These are phyloP conservation scores for Pectinophora gossypiella DNA, from an alignment of 1,140 invertebrate genomes.

Conservation along the genomic window DNA sequence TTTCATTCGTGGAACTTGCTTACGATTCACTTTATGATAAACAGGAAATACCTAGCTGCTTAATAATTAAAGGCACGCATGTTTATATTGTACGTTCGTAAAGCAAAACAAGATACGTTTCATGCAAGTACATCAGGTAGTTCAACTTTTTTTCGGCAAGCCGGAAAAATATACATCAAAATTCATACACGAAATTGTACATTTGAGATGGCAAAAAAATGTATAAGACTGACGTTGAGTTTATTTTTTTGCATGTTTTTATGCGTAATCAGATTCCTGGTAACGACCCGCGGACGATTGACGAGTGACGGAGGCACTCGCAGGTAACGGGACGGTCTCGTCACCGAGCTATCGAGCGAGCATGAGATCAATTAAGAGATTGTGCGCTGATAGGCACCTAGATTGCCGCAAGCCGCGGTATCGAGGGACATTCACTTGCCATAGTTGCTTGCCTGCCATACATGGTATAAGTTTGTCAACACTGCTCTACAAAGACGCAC, in stretches of 20 bases:
- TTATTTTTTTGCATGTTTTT: background rate
- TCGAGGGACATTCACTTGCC: constrained; percentile 1
- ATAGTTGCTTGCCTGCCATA: too few species aligned
- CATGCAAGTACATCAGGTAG: background rate
- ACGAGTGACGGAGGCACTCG: constrained; percentile 11
- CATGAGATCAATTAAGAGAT: constrained; percentile 39
- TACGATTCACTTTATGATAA: background rate
- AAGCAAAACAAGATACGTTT: background rate
- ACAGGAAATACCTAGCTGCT: constrained; percentile 2
- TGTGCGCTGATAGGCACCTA: constrained; percentile 18
- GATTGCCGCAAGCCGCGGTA: constrained; percentile 4
- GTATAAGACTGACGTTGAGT: constrained; percentile 5
- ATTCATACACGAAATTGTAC: background rate
- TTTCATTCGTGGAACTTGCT: constrained; percentile 1
- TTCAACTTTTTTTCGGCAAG: background rate
- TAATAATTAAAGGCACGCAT: background rate
- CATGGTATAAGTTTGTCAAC: background rate
- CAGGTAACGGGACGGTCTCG: constrained; percentile 31
- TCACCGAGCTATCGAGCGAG: constrained; percentile 8
- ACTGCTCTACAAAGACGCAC: background rate
- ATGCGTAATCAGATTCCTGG: constrained; percentile 13
- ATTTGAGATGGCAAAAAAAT: too few species aligned
- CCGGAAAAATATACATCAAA: background rate
- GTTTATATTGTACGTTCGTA: background rate
- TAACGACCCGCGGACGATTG: constrained; percentile 15